A percentile compares a stretch with the other conserved stretches of the same genome.
phyloP scores from a whole-genome alignment of 2,797 vertebrate species.

The Triplophysa yarkandensis region DNA sequence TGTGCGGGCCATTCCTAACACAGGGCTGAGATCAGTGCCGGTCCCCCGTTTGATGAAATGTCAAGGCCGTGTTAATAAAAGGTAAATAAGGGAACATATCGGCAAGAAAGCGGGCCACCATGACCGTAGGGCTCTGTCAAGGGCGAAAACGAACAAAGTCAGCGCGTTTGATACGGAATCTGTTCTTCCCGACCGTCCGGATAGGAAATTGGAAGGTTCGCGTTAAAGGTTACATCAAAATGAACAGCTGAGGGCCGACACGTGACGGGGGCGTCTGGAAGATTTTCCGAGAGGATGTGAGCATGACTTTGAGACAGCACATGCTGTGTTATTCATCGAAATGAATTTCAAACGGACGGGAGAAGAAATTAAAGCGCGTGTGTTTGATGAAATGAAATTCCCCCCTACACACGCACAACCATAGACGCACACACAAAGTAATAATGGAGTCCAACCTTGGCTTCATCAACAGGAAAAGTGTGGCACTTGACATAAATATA shows the following conservation, averaged over 20 bases:
- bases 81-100: conserved; percentile 57
- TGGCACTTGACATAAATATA: conserved; percentile 67
- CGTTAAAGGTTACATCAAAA: conserved; percentile 62
- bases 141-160: conserved; percentile 41
- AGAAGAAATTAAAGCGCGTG: conserved; percentile 8
- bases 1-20: neutral
- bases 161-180: conserved; percentile 53
- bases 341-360: conserved; percentile 20
- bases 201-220: conserved; percentile 57
- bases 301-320: conserved; percentile 32
- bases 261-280: conserved; percentile 23
- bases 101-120: conserved; percentile 5
- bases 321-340: conserved; percentile 38
- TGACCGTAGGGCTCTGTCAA: conserved; percentile 40
- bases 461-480: conserved; percentile 37
- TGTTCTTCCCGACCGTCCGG: conserved; percentile 16
- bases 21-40: conserved; percentile 27
- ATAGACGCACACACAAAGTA: conserved; percentile 21
- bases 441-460: conserved; percentile 59
- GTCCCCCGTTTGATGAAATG: conserved; percentile 52
- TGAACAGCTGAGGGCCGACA: conserved; percentile 50
- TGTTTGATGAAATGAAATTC: conserved; percentile 12
- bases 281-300: conserved; percentile 1
- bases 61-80: conserved; percentile 56
- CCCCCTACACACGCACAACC: conserved; percentile 8